Evolutionary conservation across 2,113 vertebrate genomes (phyloP).

Genomic region (Dicaeum eximium): DNA sequence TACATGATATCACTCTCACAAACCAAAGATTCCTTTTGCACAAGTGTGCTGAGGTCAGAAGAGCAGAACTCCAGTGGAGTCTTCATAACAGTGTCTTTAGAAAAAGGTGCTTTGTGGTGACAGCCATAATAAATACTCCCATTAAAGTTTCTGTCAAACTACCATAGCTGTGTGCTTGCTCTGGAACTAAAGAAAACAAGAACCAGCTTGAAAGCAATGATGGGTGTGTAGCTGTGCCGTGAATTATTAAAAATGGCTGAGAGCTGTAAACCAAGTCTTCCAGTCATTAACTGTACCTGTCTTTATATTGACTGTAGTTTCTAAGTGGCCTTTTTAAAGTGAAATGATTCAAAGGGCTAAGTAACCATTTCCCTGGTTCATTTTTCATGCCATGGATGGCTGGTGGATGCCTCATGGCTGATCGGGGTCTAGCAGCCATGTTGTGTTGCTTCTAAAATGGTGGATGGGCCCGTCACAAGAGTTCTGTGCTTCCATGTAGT

Average conservation of each 20-base stretch:
- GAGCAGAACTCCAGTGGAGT: accelerated
- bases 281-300: background rate
- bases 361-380: background rate
- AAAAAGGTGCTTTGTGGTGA: background rate
- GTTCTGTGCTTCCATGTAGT: background rate
- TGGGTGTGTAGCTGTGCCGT: background rate
- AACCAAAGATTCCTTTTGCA: background rate
- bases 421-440: background rate
- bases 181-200: background rate
- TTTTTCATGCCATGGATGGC: background rate
- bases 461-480: background rate
- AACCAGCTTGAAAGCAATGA: background rate
- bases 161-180: background rate
- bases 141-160: background rate
- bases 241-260: background rate
- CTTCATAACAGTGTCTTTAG: background rate
- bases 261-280: background rate
- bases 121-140: background rate
- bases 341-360: background rate
- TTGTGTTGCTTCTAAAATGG: background rate
- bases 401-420: background rate
- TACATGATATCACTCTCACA: background rate
- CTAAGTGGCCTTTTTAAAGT: background rate
- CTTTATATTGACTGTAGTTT: background rate
- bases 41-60: background rate